A percentile compares a stretch with the other conserved stretches of the same genome.
Evolutionary conservation across 2,113 vertebrate species (phyloP).

Genomic region (Ptilonorhynchus violaceus): DNA sequence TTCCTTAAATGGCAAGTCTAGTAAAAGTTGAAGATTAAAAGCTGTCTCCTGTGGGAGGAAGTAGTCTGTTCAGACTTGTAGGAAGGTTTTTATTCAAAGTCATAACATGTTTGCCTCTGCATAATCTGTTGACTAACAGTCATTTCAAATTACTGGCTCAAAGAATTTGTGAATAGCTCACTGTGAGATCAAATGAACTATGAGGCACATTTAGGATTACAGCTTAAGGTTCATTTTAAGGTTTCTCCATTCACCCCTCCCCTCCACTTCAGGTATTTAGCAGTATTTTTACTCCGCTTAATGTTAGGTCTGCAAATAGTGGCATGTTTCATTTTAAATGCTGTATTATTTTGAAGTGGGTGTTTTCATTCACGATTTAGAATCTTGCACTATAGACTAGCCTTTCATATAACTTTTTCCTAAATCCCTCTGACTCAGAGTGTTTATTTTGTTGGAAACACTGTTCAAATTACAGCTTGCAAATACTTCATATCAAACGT

Average conservation of each 20-base stretch:
- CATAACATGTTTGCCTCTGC: constrained; percentile 53
- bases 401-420: neutral
- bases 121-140: constrained; percentile 61
- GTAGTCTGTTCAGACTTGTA: constrained; percentile 70
- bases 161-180: constrained; percentile 46
- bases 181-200: constrained; percentile 36
- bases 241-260: constrained; percentile 24
- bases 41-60: constrained; percentile 64
- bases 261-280: neutral
- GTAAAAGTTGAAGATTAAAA: constrained; percentile 60
- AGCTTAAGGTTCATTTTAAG: constrained; percentile 39
- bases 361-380: neutral
- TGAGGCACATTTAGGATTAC: constrained; percentile 12
- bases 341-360: neutral
- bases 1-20: constrained; percentile 60
- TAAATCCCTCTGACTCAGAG: neutral
- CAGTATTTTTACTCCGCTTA: constrained; percentile 15
- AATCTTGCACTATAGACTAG: neutral
- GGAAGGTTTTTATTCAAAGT: constrained; percentile 43
- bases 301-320: neutral
- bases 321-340: neutral
- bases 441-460: neutral
- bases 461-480: neutral
- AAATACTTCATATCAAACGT: neutral
- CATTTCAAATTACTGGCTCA: constrained; percentile 54